phyloP scores from a whole-genome alignment of 2,797 vertebrate genomes.

The Sciaenops ocellatus region DNA sequence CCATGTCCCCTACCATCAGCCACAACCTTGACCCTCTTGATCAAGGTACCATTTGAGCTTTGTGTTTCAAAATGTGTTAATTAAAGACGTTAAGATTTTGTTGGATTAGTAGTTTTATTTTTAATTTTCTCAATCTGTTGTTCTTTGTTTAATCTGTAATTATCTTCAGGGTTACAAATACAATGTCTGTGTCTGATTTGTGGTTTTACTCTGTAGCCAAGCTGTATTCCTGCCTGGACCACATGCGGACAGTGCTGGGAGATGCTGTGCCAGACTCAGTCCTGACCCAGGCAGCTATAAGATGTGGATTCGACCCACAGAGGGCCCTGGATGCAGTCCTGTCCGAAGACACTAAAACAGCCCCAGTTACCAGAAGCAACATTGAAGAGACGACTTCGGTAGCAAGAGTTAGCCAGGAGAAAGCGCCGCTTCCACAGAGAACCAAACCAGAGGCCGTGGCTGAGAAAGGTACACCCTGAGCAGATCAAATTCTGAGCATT shows the following conservation, averaged over 20 bases:
- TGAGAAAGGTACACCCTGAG: slow-evolving; percentile 80
- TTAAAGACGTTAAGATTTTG: neutral
- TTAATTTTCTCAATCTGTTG: neutral
- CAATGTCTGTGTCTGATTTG: neutral
- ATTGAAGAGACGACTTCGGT: slow-evolving; percentile 31
- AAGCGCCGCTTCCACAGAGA: slow-evolving; percentile 69
- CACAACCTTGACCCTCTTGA: slow-evolving; percentile 87
- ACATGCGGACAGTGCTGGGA: slow-evolving; percentile 94
- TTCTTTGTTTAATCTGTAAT: slow-evolving; percentile 83
- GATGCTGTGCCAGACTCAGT: slow-evolving; percentile 90
- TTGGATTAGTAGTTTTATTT: neutral
- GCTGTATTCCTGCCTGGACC: slow-evolving; percentile 95
- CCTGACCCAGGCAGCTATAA: slow-evolving; percentile 90
- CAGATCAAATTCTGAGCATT: neutral
- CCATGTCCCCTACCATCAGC: slow-evolving; percentile 75
- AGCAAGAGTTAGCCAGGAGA: slow-evolving; percentile 69
- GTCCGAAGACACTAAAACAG: slow-evolving; percentile 84
- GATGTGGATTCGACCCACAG: slow-evolving; percentile 91
- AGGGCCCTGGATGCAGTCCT: slow-evolving; percentile 92
- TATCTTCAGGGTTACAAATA: slow-evolving; percentile 86
- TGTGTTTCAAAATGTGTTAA: neutral
- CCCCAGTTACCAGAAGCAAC: slow-evolving; percentile 57
- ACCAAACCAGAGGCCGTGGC: slow-evolving; percentile 58
- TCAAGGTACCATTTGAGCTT: slow-evolving; percentile 86
- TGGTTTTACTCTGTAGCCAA: slow-evolving; percentile 84